Conservation (phyloP, 1,140 invertebrate genomes). For the Sitodiplosis mosellana region DNA sequence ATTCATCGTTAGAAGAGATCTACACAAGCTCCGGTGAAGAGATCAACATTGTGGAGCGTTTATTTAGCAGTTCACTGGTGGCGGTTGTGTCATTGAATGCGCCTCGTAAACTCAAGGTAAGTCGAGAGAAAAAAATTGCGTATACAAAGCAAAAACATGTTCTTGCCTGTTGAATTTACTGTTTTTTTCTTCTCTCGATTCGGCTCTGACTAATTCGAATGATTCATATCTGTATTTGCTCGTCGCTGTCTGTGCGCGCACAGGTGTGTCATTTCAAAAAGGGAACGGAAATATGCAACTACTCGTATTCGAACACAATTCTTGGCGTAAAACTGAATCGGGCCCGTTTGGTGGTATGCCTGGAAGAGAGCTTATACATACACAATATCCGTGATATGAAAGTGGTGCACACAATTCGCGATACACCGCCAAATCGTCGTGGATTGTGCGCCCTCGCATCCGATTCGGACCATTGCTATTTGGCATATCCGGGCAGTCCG, state of each 20-base stretch:
- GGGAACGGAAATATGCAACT: constrained; percentile 96
- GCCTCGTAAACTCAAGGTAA: constrained; percentile 68
- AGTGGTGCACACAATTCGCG: constrained; percentile 92
- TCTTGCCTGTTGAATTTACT: no score
- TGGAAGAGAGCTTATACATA: constrained; percentile 95
- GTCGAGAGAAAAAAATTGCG: neutral
- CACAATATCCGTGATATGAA: constrained; percentile 99
- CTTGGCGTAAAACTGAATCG: constrained; percentile 91
- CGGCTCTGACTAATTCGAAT: neutral
- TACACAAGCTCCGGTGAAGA: constrained; percentile 63
- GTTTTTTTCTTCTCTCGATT: no score
- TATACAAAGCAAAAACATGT: no score
- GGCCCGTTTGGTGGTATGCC: constrained; percentile 83
- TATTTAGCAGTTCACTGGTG: constrained; percentile 93
- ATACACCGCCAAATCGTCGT: constrained; percentile 86
- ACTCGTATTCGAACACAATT: constrained; percentile 95
- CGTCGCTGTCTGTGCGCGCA: neutral
- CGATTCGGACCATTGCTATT: constrained; percentile 72
- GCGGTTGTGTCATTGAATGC: constrained; percentile 83
- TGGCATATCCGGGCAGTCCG: constrained; percentile 81
- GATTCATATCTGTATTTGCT: neutral
- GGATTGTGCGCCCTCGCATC: constrained; percentile 86
- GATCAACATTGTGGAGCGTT: constrained; percentile 81
- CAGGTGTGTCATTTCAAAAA: constrained; percentile 93
- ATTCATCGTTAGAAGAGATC: constrained; percentile 66